A percentile compares a stretch with the other conserved stretches of the same genome.
These are phyloP conservation scores for Norana najaformis DNA, from an alignment of 2,888 invertebrate genomes.

Conservation along the genomic window DNA sequence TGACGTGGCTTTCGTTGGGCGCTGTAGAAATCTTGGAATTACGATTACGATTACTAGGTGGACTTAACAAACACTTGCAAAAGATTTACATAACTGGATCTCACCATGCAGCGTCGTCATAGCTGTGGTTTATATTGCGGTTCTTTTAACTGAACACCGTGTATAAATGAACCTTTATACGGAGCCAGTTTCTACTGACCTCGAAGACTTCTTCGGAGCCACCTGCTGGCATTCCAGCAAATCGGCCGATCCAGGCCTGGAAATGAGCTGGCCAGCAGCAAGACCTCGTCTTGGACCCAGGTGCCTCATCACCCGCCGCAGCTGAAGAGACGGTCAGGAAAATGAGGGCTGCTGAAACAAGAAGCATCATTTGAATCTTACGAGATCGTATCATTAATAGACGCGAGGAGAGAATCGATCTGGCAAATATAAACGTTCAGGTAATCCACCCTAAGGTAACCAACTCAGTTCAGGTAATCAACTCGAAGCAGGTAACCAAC, in stretches of 20 bases:
- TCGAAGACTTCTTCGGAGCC: not conserved
- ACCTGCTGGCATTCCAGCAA: not conserved
- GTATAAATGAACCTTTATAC: too few relatives aligned
- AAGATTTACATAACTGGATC: too few relatives aligned
- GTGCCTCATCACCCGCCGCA: not conserved
- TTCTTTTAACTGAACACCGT: too few relatives aligned
- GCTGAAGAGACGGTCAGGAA: not conserved
- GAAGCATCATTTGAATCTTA: not conserved
- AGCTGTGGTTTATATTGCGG: too few relatives aligned
- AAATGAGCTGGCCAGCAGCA: constrained; percentile 8
- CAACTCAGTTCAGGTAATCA: not conserved
- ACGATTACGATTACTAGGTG: too few relatives aligned
- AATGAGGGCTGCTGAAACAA: not conserved
- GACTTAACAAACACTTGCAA: too few relatives aligned
- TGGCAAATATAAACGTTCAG: too few relatives aligned
- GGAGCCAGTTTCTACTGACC: not conserved
- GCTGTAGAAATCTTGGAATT: too few relatives aligned
- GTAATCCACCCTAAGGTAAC: not conserved
- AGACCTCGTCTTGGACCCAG: not conserved
- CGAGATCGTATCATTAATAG: not conserved
- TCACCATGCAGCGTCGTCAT: too few relatives aligned
- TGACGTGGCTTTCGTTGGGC: too few relatives aligned
- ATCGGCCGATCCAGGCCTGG: constrained; percentile 7
- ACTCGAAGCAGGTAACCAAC: not conserved
- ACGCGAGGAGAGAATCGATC: too few relatives aligned